Percentiles rank a stretch among this genome's conserved stretches.
These are phyloP conservation scores for Nyctalus aviator DNA, from an alignment of 2,797 vertebrate genomes.

Conservation along the genomic window DNA sequence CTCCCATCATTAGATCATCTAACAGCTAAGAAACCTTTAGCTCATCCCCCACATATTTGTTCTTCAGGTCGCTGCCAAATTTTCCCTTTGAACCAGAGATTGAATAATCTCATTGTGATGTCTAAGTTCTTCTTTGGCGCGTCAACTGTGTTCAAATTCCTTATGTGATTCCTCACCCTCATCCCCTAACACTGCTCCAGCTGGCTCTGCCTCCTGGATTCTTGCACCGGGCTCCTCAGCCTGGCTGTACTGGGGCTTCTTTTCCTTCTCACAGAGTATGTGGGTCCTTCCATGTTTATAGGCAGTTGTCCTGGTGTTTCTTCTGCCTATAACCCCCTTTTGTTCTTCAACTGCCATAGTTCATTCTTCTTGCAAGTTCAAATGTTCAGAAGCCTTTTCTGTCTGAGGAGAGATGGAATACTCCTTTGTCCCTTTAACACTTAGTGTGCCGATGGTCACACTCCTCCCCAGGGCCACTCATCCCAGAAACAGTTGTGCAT, in stretches of 20 bases:
- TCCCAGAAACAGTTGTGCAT: neutral
- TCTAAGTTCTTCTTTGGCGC: neutral
- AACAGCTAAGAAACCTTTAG: neutral
- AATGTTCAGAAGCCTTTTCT: neutral
- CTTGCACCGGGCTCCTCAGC: neutral
- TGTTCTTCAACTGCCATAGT: neutral
- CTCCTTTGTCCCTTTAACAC: neutral
- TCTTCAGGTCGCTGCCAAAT: neutral
- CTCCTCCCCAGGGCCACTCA: neutral
- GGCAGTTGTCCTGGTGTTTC: neutral
- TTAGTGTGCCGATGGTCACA: neutral
- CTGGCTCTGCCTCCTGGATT: neutral
- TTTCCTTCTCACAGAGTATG: neutral
- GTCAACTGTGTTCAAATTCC: neutral
- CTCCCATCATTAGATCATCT: neutral
- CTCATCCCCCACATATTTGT: neutral
- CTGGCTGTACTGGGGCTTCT: neutral
- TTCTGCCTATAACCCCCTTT: neutral
- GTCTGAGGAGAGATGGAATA: neutral
- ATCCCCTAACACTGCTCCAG: neutral
- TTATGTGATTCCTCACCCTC: neutral
- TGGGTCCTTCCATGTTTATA: neutral
- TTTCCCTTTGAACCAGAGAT: slow-evolving; percentile 7
- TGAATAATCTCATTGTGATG: neutral
- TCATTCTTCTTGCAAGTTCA: neutral